Percentiles rank a stretch among this genome's conserved stretches.
Evolutionary conservation across 1,140 invertebrate species (phyloP).

Genomic region (Matsumurasca onukii): DNA sequence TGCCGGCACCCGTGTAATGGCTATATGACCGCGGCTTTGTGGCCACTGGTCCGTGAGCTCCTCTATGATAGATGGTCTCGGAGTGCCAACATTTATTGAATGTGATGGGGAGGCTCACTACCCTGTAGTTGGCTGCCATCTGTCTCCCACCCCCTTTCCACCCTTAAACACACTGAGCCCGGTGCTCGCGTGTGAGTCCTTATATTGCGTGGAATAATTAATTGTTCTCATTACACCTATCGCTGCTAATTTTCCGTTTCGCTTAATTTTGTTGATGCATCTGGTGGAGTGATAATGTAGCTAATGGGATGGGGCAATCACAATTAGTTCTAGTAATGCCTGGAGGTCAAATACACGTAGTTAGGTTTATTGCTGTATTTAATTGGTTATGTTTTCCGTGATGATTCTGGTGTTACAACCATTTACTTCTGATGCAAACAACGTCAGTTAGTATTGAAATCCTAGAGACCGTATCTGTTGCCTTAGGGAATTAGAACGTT

Average conservation of each 20-base stretch:
- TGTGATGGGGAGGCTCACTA: background rate
- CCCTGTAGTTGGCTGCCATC: background rate
- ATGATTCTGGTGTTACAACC: too few relatives aligned
- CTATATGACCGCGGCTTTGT: background rate
- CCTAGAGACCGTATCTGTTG: too few relatives aligned
- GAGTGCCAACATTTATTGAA: background rate
- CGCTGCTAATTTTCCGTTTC: background rate
- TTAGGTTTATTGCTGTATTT: too few relatives aligned
- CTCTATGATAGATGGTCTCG: background rate
- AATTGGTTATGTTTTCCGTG: too few relatives aligned
- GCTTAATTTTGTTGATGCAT: too few relatives aligned
- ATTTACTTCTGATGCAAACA: too few relatives aligned
- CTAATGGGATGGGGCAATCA: too few relatives aligned
- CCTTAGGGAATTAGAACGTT: too few relatives aligned
- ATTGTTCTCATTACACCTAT: background rate
- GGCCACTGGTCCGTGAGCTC: background rate
- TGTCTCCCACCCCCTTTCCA: background rate
- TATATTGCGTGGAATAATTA: background rate
- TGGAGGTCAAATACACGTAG: too few relatives aligned
- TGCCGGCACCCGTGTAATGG: background rate
- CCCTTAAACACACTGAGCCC: background rate
- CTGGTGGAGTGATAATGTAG: too few relatives aligned
- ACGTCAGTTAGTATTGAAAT: too few relatives aligned
- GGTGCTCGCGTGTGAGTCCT: background rate
- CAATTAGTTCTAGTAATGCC: too few relatives aligned